Conservation (phyloP, 1,140 invertebrate genomes). For the Brachionus plicatilis region DNA sequence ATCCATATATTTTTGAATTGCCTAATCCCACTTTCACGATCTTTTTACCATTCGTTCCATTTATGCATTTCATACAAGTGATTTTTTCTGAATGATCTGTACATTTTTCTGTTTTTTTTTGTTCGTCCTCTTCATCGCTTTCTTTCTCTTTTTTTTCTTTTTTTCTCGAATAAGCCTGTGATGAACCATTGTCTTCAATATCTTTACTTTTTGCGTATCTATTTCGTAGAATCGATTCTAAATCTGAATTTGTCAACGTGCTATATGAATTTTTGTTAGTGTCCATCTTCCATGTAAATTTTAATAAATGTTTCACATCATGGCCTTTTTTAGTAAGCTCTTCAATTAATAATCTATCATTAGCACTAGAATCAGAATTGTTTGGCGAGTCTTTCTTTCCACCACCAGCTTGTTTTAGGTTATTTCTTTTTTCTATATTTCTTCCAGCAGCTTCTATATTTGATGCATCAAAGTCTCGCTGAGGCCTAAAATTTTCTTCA, state of each 20-base stretch:
- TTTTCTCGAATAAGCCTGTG: neutral
- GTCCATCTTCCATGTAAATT: neutral
- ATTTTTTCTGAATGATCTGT: neutral
- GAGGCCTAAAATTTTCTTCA: neutral
- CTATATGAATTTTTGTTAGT: neutral
- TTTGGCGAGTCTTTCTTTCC: neutral
- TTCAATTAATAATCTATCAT: neutral
- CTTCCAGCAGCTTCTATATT: neutral
- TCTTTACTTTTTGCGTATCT: neutral
- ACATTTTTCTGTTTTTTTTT: neutral
- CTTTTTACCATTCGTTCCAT: neutral
- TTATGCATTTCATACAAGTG: neutral
- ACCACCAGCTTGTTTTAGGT: neutral
- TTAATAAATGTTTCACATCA: neutral
- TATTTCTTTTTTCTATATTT: neutral
- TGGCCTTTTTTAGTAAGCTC: neutral
- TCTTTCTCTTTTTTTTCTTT: neutral
- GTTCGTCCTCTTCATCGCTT: neutral
- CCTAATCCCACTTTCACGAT: neutral
- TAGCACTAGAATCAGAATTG: neutral
- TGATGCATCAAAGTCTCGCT: neutral
- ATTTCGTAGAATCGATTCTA: neutral
- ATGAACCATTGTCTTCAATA: neutral
- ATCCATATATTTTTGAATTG: neutral
- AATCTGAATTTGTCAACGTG: neutral